phyloP scores from a whole-genome alignment of 2,888 invertebrate species.

The Ommatoiulus sabulosus region DNA sequence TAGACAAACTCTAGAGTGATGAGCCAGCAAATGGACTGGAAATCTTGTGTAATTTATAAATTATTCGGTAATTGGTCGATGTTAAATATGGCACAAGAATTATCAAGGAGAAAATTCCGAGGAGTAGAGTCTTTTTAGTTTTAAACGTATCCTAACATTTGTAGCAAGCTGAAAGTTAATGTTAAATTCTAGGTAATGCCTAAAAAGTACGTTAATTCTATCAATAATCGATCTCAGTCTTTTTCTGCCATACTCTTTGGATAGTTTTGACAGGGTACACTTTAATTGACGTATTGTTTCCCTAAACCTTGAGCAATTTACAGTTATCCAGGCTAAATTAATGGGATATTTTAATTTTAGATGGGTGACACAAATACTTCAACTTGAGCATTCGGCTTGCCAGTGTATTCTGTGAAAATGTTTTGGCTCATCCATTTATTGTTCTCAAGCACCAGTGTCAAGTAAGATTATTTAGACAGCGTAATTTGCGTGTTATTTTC shows the following conservation, averaged over 20 bases:
- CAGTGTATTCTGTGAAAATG: slow-evolving; percentile 88
- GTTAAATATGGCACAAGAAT: no score
- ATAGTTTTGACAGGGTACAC: no score
- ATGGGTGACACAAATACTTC: slow-evolving; percentile 44
- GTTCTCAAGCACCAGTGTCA: slow-evolving; percentile 94
- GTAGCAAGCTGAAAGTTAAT: neutral
- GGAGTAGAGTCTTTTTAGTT: no score
- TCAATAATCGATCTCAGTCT: neutral
- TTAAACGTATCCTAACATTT: neutral
- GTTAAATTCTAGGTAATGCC: neutral
- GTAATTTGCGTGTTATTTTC: neutral
- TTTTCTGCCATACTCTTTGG: no score
- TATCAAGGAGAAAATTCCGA: no score
- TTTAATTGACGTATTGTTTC: no score
- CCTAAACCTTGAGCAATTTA: no score
- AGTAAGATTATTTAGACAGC: slow-evolving; percentile 71
- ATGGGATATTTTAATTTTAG: neutral
- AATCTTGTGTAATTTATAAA: no score
- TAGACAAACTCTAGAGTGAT: no score
- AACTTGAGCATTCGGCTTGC: slow-evolving; percentile 69
- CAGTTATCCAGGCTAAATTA: no score
- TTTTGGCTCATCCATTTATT: slow-evolving; percentile 93
- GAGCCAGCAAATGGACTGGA: no score
- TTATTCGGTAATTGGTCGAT: no score
- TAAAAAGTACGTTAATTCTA: neutral